Conservation (phyloP, 2,888 invertebrate species). For the Augiades crinisus region DNA sequence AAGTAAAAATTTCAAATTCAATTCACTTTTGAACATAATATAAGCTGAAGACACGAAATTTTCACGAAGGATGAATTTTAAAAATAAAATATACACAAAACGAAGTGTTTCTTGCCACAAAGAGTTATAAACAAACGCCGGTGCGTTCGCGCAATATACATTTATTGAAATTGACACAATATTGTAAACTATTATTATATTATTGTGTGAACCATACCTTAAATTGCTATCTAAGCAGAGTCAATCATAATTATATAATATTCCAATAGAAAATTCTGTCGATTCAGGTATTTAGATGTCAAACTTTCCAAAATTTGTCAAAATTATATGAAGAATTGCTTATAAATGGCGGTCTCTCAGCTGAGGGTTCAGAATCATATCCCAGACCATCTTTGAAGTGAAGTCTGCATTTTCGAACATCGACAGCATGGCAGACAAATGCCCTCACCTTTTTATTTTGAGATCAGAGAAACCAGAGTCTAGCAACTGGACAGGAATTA, state of each 20-base stretch:
- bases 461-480: too few species aligned
- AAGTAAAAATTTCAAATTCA: background rate
- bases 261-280: constrained; percentile 24
- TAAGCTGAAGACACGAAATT: background rate
- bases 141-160: background rate
- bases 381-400: too few species aligned
- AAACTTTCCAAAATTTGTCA: background rate
- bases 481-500: too few species aligned
- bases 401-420: too few species aligned
- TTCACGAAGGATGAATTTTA: background rate
- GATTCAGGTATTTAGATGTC: too few species aligned
- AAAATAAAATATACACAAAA: background rate
- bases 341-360: too few species aligned
- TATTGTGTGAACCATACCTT: constrained; percentile 22
- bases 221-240: constrained; percentile 28
- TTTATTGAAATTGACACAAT: background rate
- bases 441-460: too few species aligned
- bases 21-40: too few species aligned
- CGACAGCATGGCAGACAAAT: too few species aligned
- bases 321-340: background rate
- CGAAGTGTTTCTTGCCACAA: too few species aligned
- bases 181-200: constrained; percentile 1
- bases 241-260: constrained; percentile 16
- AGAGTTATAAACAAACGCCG: too few species aligned
- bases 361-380: too few species aligned